Percentiles rank a stretch among this genome's conserved stretches.
Conservation (phyloP, 2,797 vertebrate genomes). For the Vireo griseus region DNA sequence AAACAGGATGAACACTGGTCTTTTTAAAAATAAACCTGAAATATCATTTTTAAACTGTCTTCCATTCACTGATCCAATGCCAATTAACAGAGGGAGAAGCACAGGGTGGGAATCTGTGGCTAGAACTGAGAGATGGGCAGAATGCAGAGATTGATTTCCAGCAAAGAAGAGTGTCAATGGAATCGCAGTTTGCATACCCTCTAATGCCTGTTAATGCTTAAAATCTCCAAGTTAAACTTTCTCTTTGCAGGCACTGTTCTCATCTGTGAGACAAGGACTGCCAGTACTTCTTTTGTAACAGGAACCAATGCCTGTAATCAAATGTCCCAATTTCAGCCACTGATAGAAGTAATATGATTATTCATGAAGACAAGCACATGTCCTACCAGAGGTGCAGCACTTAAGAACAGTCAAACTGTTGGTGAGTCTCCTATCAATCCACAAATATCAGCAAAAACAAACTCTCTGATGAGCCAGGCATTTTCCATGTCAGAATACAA, state of each 20-base stretch:
- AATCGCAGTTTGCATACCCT: not conserved
- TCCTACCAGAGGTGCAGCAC: not conserved
- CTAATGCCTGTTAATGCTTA: not conserved
- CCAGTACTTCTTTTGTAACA: not conserved
- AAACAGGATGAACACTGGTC: not conserved
- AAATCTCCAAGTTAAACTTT: not conserved
- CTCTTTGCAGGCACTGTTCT: not conserved
- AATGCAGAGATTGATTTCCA: not conserved
- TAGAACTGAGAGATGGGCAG: not conserved
- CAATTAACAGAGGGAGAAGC: not conserved
- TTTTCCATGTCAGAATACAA: not conserved
- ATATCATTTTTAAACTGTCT: not conserved
- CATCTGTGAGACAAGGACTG: not conserved
- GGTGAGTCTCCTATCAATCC: not conserved
- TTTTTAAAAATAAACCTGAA: not conserved
- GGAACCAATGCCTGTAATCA: not conserved
- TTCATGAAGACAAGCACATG: not conserved
- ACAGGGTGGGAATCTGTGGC: not conserved
- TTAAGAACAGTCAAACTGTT: not conserved
- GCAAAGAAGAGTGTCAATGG: not conserved
- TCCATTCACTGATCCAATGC: not conserved
- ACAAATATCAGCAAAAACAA: not conserved
- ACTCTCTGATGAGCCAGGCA: not conserved
- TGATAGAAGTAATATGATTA: not conserved
- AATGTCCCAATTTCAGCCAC: not conserved